phyloP scores from a whole-genome alignment of 2,888 invertebrate species.

The Drosophila neonasuta region DNA sequence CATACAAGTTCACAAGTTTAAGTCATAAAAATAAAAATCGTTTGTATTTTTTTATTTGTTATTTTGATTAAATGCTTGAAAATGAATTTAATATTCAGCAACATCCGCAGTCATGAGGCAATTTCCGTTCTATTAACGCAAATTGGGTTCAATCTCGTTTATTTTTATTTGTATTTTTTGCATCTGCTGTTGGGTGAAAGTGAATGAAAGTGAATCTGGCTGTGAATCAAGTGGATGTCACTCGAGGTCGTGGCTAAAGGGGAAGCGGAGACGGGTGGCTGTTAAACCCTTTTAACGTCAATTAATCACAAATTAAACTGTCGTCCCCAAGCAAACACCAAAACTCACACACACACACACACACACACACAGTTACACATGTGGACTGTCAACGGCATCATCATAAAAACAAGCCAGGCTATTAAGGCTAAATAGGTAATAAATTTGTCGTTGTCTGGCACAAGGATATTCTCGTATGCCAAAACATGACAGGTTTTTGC shows the following conservation, averaged over 20 bases:
- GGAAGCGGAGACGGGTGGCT: constrained; percentile 20
- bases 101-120: constrained; percentile 68
- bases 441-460: constrained; percentile 70
- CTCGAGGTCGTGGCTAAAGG: constrained; percentile 9
- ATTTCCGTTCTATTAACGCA: constrained; percentile 69
- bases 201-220: constrained; percentile 68
- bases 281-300: constrained; percentile 78
- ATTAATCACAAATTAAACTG: constrained; percentile 77
- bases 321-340: constrained; percentile 44
- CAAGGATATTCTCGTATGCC: constrained; percentile 55
- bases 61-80: constrained; percentile 48
- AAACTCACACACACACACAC: constrained; percentile 14
- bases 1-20: too few species aligned
- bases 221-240: constrained; percentile 54
- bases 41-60: constrained; percentile 14
- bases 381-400: constrained; percentile 53
- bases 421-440: constrained; percentile 77
- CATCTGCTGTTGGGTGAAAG: constrained; percentile 31
- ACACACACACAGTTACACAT: constrained; percentile 10
- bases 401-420: constrained; percentile 76
- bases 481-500: constrained; percentile 57
- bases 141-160: constrained; percentile 55
- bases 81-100: constrained; percentile 60
- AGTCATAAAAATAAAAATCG: neutral
- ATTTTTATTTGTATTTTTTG: neutral